Base-by-base conservation (phyloP, 1,140 invertebrate genomes). In the Drosophila pseudoobscura region DNA sequence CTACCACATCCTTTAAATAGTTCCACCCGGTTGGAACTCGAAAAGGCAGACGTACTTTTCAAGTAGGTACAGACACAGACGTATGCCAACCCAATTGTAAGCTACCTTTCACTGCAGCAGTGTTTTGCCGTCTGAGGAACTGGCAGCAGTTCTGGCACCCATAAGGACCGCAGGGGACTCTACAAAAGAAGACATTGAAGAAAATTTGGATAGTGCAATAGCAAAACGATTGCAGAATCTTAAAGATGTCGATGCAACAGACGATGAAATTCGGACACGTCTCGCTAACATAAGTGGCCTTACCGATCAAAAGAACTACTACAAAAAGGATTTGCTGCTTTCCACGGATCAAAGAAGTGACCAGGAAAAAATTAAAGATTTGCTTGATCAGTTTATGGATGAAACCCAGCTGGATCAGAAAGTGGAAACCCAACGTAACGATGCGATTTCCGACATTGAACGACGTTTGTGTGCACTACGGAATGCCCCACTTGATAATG, bases 351-450 rank as follows among this genome's bases (percentile, higher is more conserved):
- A 85, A 61, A 92, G 93, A 82, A 93, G 92, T 58, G 94, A 94
- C 74, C 92, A 94, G 71, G 93, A 95, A 72, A 94, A 94, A 91
- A 92, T 92, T 20, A 92, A 94, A 79, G 93, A 94, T 75, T 80
- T 95, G 15, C 62, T 95, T 13, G 93, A 93, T 50, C 93, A 94
- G 66, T 94, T 94, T 72, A 71, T 93, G 61, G 92, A 92, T 20
- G 93, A 95, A 90, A 80, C 92, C 5, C 91, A 92, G 53, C 92
- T 95, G 46, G 93, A 94, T 68, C 90, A 85, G 69, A 80, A 92
- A 51, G 63, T 78, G 0, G 70, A 91, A 11, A 90, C 93, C 35
- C 89, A 91, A 66, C 90, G 92, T 35, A 92, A 93, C 22, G 92
- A 94, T 79, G 79, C 90, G 6, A 80, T 85, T 88, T 77, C 92